phyloP scores from a whole-genome alignment of 2,797 vertebrate genomes.

The Microchirus variegatus region DNA sequence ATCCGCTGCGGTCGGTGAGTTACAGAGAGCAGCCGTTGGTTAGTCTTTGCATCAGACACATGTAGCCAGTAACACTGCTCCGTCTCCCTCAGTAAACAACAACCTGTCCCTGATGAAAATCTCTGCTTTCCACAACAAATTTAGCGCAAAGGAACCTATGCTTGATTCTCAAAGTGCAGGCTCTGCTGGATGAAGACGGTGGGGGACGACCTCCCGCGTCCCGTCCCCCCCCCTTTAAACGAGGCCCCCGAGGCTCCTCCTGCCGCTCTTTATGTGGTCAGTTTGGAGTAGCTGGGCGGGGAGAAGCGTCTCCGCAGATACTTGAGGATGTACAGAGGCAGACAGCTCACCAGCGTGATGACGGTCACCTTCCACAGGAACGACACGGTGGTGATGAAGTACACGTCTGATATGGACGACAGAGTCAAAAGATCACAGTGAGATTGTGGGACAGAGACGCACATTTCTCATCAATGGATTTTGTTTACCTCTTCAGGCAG shows the following conservation, averaged over 20 bases:
- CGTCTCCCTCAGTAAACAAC: conserved; percentile 22
- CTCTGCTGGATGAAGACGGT: conserved; percentile 24
- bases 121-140: conserved; percentile 26
- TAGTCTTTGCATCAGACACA: conserved; percentile 52
- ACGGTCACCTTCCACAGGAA: conserved; percentile 98
- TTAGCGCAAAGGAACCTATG: conserved; percentile 17
- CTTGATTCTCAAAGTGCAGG: conserved; percentile 35
- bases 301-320: conserved; percentile 96
- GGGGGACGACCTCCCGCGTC: conserved; percentile 1
- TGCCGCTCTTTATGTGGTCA: conserved; percentile 80
- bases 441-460: neutral
- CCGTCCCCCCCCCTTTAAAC: neutral
- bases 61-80: conserved; percentile 18
- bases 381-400: conserved; percentile 94
- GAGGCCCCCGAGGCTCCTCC: conserved; percentile 7
- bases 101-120: conserved; percentile 8
- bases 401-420: conserved; percentile 85
- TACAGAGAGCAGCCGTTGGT: conserved; percentile 14
- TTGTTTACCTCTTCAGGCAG: too few relatives aligned
- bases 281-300: conserved; percentile 97
- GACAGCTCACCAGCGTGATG: conserved; percentile 97
- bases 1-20: neutral
- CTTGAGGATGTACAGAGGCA: conserved; percentile 98
- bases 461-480: neutral
- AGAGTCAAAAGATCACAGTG: conserved; percentile 9